phyloP scores from a whole-genome alignment of 2,888 invertebrate genomes.

The Brachylomia viminalis region DNA sequence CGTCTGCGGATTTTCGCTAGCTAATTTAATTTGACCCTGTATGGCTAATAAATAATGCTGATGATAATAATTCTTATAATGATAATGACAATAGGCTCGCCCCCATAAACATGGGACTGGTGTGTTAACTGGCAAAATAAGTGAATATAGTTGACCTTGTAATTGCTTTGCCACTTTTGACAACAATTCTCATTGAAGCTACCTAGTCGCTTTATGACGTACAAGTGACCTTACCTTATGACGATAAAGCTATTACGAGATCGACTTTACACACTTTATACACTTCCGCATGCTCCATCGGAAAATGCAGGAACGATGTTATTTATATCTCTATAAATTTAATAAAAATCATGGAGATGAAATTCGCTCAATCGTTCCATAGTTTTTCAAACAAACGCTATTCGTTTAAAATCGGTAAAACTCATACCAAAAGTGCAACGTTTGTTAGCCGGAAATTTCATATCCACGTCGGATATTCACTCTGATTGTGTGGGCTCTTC shows the following conservation, averaged over 20 bases:
- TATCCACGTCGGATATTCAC: slow-evolving; percentile 70
- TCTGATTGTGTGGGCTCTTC: slow-evolving; percentile 44
- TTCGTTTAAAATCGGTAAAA: slow-evolving; percentile 31
- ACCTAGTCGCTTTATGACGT: no score
- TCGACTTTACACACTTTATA: no score
- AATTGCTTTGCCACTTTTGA: neutral
- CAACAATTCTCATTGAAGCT: neutral
- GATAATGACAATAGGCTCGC: neutral
- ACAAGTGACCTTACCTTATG: neutral
- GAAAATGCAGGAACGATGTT: neutral
- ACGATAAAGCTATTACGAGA: neutral
- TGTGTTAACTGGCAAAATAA: neutral
- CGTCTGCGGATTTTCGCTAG: no score
- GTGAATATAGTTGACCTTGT: neutral
- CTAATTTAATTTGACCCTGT: no score
- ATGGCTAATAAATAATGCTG: neutral
- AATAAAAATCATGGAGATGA: neutral
- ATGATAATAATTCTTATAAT: neutral
- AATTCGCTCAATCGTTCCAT: neutral
- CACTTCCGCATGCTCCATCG: neutral
- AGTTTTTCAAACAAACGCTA: slow-evolving; percentile 13
- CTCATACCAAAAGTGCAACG: slow-evolving; percentile 29
- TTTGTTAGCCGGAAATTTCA: slow-evolving; percentile 64
- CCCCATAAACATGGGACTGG: neutral
- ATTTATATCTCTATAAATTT: neutral